phyloP scores from a whole-genome alignment of 2,113 vertebrate species.

The Todiramphus chloris region DNA sequence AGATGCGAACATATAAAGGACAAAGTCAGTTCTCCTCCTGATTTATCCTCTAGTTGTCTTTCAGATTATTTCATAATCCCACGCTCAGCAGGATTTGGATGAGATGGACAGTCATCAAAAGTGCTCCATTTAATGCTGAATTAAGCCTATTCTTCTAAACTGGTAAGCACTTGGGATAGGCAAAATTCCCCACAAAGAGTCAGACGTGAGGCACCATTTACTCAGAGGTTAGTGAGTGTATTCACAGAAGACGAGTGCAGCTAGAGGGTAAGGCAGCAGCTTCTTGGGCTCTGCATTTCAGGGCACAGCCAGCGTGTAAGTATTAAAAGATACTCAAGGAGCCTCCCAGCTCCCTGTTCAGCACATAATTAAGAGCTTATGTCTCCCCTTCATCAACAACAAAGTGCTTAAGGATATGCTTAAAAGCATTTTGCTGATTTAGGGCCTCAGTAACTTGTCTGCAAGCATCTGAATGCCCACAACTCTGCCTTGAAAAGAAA shows the following conservation, averaged over 20 bases:
- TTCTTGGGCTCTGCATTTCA: neutral
- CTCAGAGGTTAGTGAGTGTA: neutral
- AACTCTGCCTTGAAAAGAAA: neutral
- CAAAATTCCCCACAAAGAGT: neutral
- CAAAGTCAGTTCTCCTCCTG: neutral
- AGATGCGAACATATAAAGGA: neutral
- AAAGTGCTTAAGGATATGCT: neutral
- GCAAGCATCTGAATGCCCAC: neutral
- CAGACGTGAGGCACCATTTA: neutral
- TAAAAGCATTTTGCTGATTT: neutral
- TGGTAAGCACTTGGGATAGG: neutral
- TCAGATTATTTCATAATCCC: neutral
- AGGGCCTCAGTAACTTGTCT: neutral
- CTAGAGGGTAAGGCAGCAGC: neutral
- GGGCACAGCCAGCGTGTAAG: neutral
- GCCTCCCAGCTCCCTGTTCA: neutral
- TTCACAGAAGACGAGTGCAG: neutral
- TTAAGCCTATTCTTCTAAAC: neutral
- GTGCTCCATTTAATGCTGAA: neutral
- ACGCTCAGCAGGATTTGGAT: neutral
- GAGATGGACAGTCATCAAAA: neutral
- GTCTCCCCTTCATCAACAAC: neutral
- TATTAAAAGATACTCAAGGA: neutral
- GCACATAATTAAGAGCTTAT: conserved; percentile 21
- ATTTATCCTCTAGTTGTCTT: conserved; percentile 4